Evolutionary conservation across 2,113 vertebrate species (phyloP), one percentile per base, ranked within the genome.

Genomic region (Larimichthys polyactis): DNA sequence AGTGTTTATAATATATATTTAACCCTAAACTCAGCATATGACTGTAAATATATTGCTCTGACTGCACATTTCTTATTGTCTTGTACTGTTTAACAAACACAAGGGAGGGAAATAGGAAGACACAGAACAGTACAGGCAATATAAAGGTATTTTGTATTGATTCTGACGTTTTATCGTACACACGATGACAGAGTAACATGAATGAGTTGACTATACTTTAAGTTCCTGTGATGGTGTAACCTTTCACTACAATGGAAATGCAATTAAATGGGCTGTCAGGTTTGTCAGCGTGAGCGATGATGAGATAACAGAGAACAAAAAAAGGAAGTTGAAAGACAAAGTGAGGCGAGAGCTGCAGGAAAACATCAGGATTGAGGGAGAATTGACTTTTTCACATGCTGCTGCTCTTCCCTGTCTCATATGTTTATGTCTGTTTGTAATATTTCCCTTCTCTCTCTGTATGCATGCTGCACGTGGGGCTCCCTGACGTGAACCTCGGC

Each of bases 191-290:
- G 22, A 2, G 5, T 51, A 62, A 69, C 62, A 65, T 8, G 1
- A 69, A 65, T 51, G 36, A 74, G 20, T 16, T 36, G 68, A 9
- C 67, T 36, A 27, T 24, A n/a, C 11, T 27, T 72, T 6, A 54
- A 71, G 49, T 3, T 55, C 24, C 16, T 12, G 15, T 44, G 74
- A n/a, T 55, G 52, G 49, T 32, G 27, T 43, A 59, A 59, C 19
- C 57, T 69, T 60, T 71, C 43, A 71, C 36, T 6, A 0, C 73
- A 76, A 65, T 70, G 19, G 11, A 84, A 83, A 81, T 51, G 4
- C 8, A 79, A 79, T 69, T 63, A 72, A 78, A 71, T 46, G 44
- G 43, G 7, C 48, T 72, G 66, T 79, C 71, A 73, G 67, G 15
- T 66, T 75, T 65, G 76, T 54, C 44, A 60, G 9, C 22, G 8